These are phyloP conservation scores for Mycetomoellerius zeteki DNA, from an alignment of 1,140 invertebrate species.

Conservation along the genomic window DNA sequence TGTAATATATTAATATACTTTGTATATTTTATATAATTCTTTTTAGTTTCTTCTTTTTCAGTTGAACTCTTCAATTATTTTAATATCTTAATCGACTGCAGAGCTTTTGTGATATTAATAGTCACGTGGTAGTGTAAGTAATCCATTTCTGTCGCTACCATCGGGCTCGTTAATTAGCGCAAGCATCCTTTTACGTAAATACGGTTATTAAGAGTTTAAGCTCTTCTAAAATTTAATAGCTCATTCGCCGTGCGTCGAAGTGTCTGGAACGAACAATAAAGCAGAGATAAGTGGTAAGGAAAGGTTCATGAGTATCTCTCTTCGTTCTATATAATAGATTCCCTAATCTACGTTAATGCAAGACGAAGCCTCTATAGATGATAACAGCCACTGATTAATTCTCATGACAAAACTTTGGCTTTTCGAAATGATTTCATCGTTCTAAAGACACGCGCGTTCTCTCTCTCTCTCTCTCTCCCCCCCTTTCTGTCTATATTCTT, in stretches of 20 bases:
- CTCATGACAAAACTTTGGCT: constrained; percentile 26
- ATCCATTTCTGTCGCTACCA: constrained; percentile 27
- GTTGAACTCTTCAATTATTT: constrained; percentile 20
- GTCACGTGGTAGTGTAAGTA: background rate
- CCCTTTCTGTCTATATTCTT: background rate
- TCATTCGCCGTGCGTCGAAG: constrained; percentile 3
- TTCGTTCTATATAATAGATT: background rate
- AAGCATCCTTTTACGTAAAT: constrained; percentile 33
- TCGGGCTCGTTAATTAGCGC: constrained; percentile 19
- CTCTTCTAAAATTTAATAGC: constrained; percentile 42
- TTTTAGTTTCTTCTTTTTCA: constrained; percentile 1
- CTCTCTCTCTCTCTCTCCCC: background rate
- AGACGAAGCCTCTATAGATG: background rate
- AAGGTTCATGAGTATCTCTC: constrained; percentile 9
- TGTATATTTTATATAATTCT: background rate
- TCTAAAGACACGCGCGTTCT: background rate
- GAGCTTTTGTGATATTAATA: constrained; percentile 26
- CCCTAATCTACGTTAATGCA: constrained; percentile 34
- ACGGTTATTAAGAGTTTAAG: constrained; percentile 38
- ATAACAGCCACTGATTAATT: background rate
- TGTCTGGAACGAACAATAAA: constrained; percentile 20
- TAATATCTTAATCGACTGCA: constrained; percentile 13
- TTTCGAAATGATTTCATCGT: constrained; percentile 50
- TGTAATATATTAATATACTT: constrained; percentile 3
- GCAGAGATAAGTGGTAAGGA: constrained; percentile 16